A percentile compares a stretch with the other conserved stretches of the same genome.
Evolutionary conservation across 2,888 invertebrate genomes (phyloP).

Genomic region (Cordilura impudica): DNA sequence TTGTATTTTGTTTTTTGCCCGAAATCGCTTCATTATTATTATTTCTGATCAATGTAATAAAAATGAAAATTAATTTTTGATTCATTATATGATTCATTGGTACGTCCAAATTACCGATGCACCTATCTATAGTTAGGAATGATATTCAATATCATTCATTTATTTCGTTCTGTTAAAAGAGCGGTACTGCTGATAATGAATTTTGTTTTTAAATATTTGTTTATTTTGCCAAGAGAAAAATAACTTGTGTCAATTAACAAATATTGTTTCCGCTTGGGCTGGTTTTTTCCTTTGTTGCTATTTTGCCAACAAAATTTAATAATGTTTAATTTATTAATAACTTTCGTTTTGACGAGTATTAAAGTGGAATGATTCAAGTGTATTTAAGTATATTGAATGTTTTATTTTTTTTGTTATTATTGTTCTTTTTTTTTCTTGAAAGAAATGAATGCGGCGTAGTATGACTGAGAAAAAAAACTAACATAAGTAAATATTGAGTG

Average conservation of each 20-base stretch:
- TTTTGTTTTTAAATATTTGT: background rate
- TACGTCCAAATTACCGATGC: no score
- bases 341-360: conserved; percentile 17
- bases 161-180: background rate
- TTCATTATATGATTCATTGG: no score
- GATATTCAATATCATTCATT: no score
- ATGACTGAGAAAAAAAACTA: conserved; percentile 24
- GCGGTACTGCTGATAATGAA: conserved; percentile 13
- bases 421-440: conserved; percentile 13
- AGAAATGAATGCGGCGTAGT: conserved; percentile 46
- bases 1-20: no score
- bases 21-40: no score
- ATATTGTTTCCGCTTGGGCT: conserved; percentile 42
- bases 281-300: conserved; percentile 6
- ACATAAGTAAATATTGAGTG: background rate
- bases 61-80: no score
- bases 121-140: no score
- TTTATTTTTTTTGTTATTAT: background rate
- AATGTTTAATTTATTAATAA: background rate
- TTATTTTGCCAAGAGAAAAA: conserved; percentile 3
- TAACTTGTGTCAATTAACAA: conserved; percentile 23
- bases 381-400: background rate
- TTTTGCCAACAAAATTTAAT: conserved; percentile 4
- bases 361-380: conserved; percentile 25
- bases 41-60: no score